Conservation (phyloP, 2,888 invertebrate species). For the Athalia rosae region DNA sequence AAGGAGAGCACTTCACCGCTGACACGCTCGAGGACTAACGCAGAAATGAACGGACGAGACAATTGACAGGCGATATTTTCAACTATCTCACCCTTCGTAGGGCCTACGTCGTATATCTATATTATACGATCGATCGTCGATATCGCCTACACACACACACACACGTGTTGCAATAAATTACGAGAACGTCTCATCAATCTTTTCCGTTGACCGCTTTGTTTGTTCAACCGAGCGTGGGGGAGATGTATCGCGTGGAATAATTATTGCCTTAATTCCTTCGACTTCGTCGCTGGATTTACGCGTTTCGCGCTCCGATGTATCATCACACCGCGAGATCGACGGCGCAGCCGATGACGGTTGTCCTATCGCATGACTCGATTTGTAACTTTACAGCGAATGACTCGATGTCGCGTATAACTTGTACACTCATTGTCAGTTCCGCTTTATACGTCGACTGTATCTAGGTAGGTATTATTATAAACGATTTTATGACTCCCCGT, state of each 20-base stretch:
- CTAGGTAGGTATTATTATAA: background rate
- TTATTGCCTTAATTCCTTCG: constrained; percentile 17
- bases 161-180: constrained; percentile 37
- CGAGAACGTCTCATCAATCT: constrained; percentile 36
- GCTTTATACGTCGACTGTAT: too few relatives aligned
- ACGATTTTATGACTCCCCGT: background rate
- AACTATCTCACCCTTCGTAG: background rate
- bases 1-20: background rate
- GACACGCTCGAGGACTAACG: background rate
- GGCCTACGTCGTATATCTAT: background rate
- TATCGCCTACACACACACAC: background rate
- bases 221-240: background rate
- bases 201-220: constrained; percentile 26
- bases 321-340: background rate
- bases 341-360: background rate
- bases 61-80: background rate
- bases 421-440: background rate
- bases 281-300: constrained; percentile 15
- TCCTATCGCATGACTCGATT: background rate
- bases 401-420: background rate
- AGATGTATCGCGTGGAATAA: constrained; percentile 29
- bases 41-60: background rate
- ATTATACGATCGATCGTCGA: constrained; percentile 21
- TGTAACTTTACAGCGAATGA: background rate
- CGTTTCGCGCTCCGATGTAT: background rate